Evolutionary conservation across 2,888 invertebrate species (phyloP), one percentile per base, ranked within the genome.

Genomic region (Orchesella flavescens): DNA sequence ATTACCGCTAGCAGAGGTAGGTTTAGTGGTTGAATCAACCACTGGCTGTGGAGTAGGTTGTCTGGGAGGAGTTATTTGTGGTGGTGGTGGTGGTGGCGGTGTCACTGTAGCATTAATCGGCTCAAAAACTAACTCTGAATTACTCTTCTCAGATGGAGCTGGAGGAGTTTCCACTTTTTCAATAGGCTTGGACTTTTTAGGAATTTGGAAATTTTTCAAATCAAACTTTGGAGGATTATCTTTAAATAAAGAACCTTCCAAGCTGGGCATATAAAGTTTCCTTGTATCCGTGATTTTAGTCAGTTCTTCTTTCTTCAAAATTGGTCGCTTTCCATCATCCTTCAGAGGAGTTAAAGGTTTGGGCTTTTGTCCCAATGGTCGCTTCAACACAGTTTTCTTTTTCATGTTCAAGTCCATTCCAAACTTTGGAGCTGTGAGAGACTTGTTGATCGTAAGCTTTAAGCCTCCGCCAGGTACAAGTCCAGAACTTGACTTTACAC

Each of bases 391-490:
- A 4, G 17, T 12, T 49, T 75, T 82, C 69, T 73, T 81, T n/a
- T 77, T 77, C 65, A 85, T 57, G 49, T 34, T 34, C 7, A 34
- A 34, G 12, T 81, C 80, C 46, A 63, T 65, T 12, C 82, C 76
- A 74, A 73, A 69, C 61, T 85, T 85, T 1, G 78, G 71, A 15
- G 82, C 78, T 46, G 82, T 82, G 44, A 89, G 88, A 0, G 96
- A 96, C 91, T 97, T 97, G 89, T 96, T 97, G 34, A 97, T 96
- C 1, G 96, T 97, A 76, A 97, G 93, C 90, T 97, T 97, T 91
- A 97, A 61, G 9, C 87, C 86, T 65, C 83, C 81, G 17, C 85
- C 85, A 19, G 85, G 84, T 7, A 73, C 80, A 24, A 80, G 80
- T 12, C 80, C 80, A 7, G 80, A 80, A 53, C 83, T 85, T 0